phyloP scores from a whole-genome alignment of 2,888 invertebrate genomes.

The Lepidonotus clava region DNA sequence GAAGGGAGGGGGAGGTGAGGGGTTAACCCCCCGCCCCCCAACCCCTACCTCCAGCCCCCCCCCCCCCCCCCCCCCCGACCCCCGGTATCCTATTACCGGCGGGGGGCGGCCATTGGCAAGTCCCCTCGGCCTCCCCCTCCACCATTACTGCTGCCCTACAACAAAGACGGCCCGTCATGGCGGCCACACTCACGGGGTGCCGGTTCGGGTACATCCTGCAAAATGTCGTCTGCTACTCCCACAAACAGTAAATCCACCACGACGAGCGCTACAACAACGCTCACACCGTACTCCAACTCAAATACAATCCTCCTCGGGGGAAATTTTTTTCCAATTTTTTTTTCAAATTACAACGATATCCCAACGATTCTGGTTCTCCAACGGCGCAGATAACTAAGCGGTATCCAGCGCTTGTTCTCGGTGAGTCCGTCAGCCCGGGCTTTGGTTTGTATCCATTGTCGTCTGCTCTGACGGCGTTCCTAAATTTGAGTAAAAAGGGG shows the following conservation, averaged over 20 bases:
- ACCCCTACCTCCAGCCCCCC: not conserved
- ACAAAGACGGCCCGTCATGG: not conserved
- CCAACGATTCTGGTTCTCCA: no score
- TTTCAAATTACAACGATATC: no score
- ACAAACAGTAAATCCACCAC: conserved; percentile 1
- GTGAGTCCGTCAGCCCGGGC: no score
- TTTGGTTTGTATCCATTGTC: no score
- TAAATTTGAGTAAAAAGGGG: no score
- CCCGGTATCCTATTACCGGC: conserved; percentile 46
- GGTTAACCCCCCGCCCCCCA: not conserved
- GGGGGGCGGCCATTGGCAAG: conserved; percentile 48
- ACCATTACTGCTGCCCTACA: no score
- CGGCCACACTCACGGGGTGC: conserved; percentile 55
- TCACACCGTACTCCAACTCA: conserved; percentile 24
- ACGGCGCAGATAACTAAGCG: no score
- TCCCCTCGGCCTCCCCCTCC: conserved; percentile 35
- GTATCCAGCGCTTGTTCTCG: no score
- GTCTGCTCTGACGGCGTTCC: no score
- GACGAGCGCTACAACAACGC: no score
- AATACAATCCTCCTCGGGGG: no score
- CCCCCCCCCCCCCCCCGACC: not conserved
- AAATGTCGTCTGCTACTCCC: not conserved
- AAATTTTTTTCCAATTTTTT: no score
- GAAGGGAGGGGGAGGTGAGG: not conserved
- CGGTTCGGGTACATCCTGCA: conserved; percentile 60